These are phyloP conservation scores for Orchesella cincta DNA, from an alignment of 1,140 invertebrate genomes.

Conservation along the genomic window DNA sequence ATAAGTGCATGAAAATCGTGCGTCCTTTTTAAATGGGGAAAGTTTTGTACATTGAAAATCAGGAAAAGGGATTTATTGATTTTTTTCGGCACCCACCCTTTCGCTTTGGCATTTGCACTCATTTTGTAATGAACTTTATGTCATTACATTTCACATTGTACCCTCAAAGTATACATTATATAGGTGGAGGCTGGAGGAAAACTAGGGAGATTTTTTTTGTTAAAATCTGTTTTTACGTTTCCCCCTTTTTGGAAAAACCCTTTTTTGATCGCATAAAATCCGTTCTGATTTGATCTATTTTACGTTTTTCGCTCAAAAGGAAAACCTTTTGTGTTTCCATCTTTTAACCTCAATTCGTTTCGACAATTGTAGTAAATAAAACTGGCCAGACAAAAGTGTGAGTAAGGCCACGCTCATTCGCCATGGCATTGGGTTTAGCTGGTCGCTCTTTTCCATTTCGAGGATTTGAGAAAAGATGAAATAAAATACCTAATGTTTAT, in stretches of 20 bases:
- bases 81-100: constrained; percentile 26
- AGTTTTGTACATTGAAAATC: constrained; percentile 13
- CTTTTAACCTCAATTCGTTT: constrained; percentile 27
- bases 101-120: constrained; percentile 16
- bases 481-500: too few relatives aligned
- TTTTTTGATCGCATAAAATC: constrained; percentile 8
- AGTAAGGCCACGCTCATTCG: too few relatives aligned
- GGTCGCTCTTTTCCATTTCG: too few relatives aligned
- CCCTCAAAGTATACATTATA: too few relatives aligned
- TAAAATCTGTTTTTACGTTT: constrained; percentile 21
- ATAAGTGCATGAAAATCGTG: too few relatives aligned
- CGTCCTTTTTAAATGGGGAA: neutral
- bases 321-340: constrained; percentile 16
- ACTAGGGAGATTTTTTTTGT: neutral
- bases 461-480: too few relatives aligned
- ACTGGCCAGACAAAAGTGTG: too few relatives aligned
- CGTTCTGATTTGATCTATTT: constrained; percentile 25
- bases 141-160: constrained; percentile 11
- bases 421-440: too few relatives aligned
- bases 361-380: constrained; percentile 13
- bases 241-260: constrained; percentile 5
- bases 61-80: constrained; percentile 13
- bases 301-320: constrained; percentile 13
- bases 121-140: constrained; percentile 27
- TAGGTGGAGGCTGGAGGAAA: neutral